These are phyloP conservation scores for Ophion ventricosus DNA, from an alignment of 2,888 invertebrate species.

Conservation along the genomic window DNA sequence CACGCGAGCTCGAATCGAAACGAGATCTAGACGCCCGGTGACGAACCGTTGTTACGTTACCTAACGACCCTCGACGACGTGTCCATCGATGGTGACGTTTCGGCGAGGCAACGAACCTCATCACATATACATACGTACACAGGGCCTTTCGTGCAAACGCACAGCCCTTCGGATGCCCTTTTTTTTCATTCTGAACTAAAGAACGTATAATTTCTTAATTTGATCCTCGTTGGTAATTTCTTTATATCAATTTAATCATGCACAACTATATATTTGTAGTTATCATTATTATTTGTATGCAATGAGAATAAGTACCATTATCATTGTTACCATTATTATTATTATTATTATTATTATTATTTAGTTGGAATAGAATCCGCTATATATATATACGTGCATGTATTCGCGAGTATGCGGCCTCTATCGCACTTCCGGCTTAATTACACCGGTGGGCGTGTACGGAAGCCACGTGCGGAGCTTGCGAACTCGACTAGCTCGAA, in stretches of 20 bases:
- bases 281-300: too few species aligned
- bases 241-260: neutral
- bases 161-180: neutral
- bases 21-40: slow-evolving; percentile 31
- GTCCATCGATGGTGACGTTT: slow-evolving; percentile 45
- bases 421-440: slow-evolving; percentile 60
- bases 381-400: neutral
- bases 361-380: neutral
- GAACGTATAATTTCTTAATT: neutral
- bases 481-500: slow-evolving; percentile 39
- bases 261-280: neutral
- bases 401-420: neutral
- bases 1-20: slow-evolving; percentile 39
- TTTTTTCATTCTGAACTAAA: neutral
- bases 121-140: neutral
- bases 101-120: slow-evolving; percentile 28
- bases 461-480: slow-evolving; percentile 32
- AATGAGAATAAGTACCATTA: neutral
- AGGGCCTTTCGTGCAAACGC: slow-evolving; percentile 1
- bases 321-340: neutral
- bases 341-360: neutral
- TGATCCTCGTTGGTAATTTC: neutral
- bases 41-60: slow-evolving; percentile 56
- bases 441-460: slow-evolving; percentile 53
- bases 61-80: slow-evolving; percentile 59